Percentiles rank a stretch among this genome's conserved stretches.
phyloP scores from a whole-genome alignment of 1,140 invertebrate genomes.

The Atopsyche davidsoni region DNA sequence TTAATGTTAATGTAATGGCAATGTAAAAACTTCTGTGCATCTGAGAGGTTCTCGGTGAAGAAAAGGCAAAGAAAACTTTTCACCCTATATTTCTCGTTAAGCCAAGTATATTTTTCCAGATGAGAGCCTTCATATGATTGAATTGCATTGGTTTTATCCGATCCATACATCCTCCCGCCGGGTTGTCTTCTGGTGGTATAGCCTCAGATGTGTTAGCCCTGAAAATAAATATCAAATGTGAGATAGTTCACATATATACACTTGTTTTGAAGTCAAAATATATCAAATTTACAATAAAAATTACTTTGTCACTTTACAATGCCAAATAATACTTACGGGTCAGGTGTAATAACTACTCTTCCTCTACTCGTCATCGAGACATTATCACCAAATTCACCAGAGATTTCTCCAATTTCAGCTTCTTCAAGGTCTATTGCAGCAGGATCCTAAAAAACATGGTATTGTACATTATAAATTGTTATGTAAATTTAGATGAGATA shows the following conservation, averaged over 20 bases:
- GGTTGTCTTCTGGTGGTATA: slow-evolving; percentile 56
- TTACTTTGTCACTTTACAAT: neutral
- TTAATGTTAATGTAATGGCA: no score
- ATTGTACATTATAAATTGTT: no score
- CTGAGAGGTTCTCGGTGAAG: no score
- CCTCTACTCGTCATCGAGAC: slow-evolving; percentile 66
- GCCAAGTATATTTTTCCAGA: slow-evolving; percentile 88
- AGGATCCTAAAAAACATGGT: slow-evolving; percentile 51
- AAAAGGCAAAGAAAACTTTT: no score
- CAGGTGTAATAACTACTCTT: slow-evolving; percentile 49
- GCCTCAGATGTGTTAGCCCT: slow-evolving; percentile 42
- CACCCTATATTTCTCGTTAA: slow-evolving; percentile 89
- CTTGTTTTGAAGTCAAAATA: neutral
- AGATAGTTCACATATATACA: neutral
- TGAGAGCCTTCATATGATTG: slow-evolving; percentile 73
- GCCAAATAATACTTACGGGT: slow-evolving; percentile 33
- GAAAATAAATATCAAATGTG: slow-evolving; percentile 9
- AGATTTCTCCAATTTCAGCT: slow-evolving; percentile 66
- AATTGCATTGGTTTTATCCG: slow-evolving; percentile 59
- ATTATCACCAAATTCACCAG: slow-evolving; percentile 79
- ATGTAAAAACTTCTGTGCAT: no score
- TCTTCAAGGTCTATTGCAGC: slow-evolving; percentile 55
- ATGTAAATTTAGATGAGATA: no score
- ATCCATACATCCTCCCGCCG: slow-evolving; percentile 46
- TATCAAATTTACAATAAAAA: slow-evolving; percentile 5